Evolutionary conservation across 2,797 vertebrate species (phyloP), one percentile per base, ranked within the genome.

Genomic region (Karalla daura): DNA sequence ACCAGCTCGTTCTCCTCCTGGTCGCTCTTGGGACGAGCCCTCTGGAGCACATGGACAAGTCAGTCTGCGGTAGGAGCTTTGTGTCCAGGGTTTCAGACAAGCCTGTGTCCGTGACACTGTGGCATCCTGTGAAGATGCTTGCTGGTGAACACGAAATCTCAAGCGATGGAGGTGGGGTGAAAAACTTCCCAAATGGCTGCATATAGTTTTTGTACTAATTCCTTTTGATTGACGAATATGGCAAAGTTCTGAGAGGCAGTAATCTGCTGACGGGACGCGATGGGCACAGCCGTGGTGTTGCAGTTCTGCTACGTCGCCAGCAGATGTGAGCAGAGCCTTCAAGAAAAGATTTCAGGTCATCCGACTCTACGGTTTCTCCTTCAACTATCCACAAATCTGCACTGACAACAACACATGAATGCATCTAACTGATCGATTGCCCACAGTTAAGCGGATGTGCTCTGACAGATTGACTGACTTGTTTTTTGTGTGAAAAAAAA

Each of bases 1-100:
- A 98, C 82, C 51, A 97, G 51, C 78, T 99, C 96, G 67, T 99
- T 99, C 83, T 99, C 98, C 74, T 95, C 95, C 76, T 97, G 96
- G 15, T 99, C 96, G 13, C 91, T 95, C 82, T 94, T 95, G 21
- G 96, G 97, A 63, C 91, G 94, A 78, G 96, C 88, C 93, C 94
- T 96, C 97, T 99, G 84, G 30, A 87, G 65, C 18, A n/a, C n/a
- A n/a, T n/a, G n/a, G n/a, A n/a, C n/a, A n/a, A n/a, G n/a, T n/a
- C n/a, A n/a, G n/a, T n/a, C n/a, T n/a, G n/a, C n/a, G n/a, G n/a
- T n/a, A n/a, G n/a, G n/a, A n/a, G n/a, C n/a, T n/a, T n/a, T n/a
- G 7, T 2, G 0, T 35, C 1, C 9, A 25, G 43, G n/a, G n/a
- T n/a, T n/a, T n/a, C n/a, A n/a, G n/a, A n/a, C n/a, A n/a, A n/a